phyloP scores from a whole-genome alignment of 2,888 invertebrate genomes.

The Rhabditoides inermis region DNA sequence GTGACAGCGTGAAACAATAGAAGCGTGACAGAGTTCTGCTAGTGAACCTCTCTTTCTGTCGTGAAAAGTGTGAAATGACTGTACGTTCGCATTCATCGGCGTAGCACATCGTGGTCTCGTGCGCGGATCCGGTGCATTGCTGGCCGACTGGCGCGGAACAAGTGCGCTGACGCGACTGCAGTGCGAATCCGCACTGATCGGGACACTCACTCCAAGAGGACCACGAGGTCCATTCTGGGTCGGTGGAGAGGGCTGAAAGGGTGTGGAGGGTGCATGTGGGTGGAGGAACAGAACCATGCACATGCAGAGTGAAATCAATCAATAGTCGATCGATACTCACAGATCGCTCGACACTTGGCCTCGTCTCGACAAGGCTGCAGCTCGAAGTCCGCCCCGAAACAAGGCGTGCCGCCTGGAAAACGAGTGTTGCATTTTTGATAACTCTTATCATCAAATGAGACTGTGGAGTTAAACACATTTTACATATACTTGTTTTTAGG shows the following conservation, averaged over 20 bases:
- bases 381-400: slow-evolving; percentile 50
- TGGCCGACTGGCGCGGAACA: slow-evolving; percentile 32
- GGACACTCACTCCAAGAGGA: slow-evolving; percentile 46
- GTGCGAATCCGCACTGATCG: slow-evolving; percentile 40
- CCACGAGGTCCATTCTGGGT: slow-evolving; percentile 45
- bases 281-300: neutral
- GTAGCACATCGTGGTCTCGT: slow-evolving; percentile 39
- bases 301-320: neutral
- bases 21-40: too few relatives aligned
- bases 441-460: too few relatives aligned
- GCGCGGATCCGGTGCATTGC: slow-evolving; percentile 38
- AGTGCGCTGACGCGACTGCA: slow-evolving; percentile 33
- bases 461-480: too few relatives aligned
- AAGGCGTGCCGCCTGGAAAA: slow-evolving; percentile 36
- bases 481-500: too few relatives aligned
- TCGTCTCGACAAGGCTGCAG: slow-evolving; percentile 40
- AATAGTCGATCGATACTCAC: neutral
- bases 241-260: slow-evolving; percentile 29
- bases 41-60: too few relatives aligned
- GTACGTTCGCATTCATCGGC: slow-evolving; percentile 7
- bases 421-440: too few relatives aligned
- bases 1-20: too few relatives aligned
- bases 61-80: too few relatives aligned
- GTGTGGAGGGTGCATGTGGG: too few relatives aligned
- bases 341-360: slow-evolving; percentile 27